Conservation (phyloP, 1,140 invertebrate species). For the Brachionus angularis region DNA sequence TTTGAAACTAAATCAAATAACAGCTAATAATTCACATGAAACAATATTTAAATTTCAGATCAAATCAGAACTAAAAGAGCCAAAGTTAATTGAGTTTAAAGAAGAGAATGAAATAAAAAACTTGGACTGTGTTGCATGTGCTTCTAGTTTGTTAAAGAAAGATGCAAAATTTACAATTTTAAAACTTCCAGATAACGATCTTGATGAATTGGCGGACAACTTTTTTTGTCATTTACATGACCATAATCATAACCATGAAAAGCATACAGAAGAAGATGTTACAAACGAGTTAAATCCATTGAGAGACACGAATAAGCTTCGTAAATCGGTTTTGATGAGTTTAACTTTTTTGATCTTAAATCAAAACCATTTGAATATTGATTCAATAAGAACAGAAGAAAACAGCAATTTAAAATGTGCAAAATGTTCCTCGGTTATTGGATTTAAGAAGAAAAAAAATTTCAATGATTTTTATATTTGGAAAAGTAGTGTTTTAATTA, state of each 20-base stretch:
- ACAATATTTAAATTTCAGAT: no score
- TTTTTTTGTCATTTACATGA: constrained; percentile 43
- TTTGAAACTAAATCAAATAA: no score
- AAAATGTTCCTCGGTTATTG: not conserved
- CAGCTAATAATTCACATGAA: no score
- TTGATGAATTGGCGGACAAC: constrained; percentile 32
- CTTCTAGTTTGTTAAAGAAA: not conserved
- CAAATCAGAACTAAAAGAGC: no score
- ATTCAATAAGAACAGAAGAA: not conserved
- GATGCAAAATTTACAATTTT: not conserved
- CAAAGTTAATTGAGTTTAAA: no score
- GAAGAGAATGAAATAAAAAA: not conserved
- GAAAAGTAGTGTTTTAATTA: constrained; percentile 5
- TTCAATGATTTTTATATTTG: not conserved
- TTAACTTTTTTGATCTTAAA: constrained; percentile 3
- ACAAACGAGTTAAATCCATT: not conserved
- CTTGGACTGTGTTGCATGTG: not conserved
- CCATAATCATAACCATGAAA: constrained; percentile 10
- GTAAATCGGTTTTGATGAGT: constrained; percentile 37
- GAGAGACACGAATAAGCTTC: not conserved
- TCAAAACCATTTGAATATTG: not conserved
- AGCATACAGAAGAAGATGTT: not conserved
- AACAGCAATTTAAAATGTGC: constrained; percentile 5
- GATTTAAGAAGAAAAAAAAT: not conserved
- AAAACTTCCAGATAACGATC: constrained; percentile 36